Evolutionary conservation across 2,888 invertebrate species (phyloP), one percentile per base, ranked within the genome.

Genomic region (Mellilla xanthometata): DNA sequence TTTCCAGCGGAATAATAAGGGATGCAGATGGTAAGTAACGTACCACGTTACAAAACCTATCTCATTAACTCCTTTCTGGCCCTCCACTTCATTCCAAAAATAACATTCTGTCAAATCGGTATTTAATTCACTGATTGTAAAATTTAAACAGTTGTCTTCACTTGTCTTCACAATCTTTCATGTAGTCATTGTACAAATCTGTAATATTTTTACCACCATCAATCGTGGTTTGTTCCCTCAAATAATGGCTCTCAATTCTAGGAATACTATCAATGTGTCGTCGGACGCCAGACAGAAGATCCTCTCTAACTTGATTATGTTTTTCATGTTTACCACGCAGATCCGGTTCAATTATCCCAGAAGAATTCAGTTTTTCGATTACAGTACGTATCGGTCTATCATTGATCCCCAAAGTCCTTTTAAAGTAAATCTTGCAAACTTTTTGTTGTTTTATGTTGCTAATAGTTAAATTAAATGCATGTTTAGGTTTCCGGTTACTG

Each of bases 321-420:
- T 12, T 29, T 2, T 12, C 12, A 29, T 29, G 29, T 34, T 22
- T 52, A 51, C 39, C 58, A 49, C 39, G 42, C 51, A 2, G 52
- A 35, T 36, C 35, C 8, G 12, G 12, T n/a, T n/a, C n/a, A n/a
- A n/a, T n/a, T n/a, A n/a, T n/a, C n/a, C n/a, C n/a, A n/a, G n/a
- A n/a, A n/a, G n/a, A n/a, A n/a, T n/a, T n/a, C n/a, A n/a, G n/a
- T n/a, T n/a, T n/a, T 24, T 24, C 24, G 8, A 24, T 24, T n/a
- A 24, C 24, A n/a, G 24, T 24, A 8, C 24, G 8, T 24, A 24
- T 24, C 9, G 24, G 24, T 24, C 24, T 24, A n/a, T 24, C 24
- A 24, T 24, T 24, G n/a, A 24, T 9, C 8, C 24, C 24, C 8
- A 24, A 9, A 9, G 24, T 24, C n/a, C 9, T 24, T 24, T 24